phyloP scores from a whole-genome alignment of 2,888 invertebrate genomes.

The Trachelus tabidus region DNA sequence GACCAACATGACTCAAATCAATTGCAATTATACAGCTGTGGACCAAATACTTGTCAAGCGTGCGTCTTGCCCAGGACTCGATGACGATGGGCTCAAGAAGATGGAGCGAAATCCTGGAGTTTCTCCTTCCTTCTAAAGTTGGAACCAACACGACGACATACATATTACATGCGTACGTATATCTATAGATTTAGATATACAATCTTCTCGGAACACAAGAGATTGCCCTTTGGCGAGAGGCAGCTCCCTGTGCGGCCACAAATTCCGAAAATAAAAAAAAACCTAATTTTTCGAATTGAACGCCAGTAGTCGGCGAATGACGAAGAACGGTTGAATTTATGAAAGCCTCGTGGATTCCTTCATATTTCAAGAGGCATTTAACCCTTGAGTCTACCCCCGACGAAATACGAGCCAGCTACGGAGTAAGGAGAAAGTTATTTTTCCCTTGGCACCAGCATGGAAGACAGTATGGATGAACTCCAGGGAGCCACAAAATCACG shows the following conservation, averaged over 20 bases:
- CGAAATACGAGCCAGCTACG: background rate
- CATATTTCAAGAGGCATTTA: slow-evolving; percentile 6
- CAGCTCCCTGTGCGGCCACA: background rate
- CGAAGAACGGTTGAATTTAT: slow-evolving; percentile 3
- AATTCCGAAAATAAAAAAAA: background rate
- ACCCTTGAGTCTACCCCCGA: background rate
- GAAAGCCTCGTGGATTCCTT: background rate
- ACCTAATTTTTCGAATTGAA: background rate
- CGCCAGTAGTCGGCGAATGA: background rate
- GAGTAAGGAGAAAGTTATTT: background rate
- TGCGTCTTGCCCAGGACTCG: no score
- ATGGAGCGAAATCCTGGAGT: background rate
- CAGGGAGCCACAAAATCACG: background rate
- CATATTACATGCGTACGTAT: background rate
- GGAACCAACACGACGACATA: background rate
- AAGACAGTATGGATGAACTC: background rate
- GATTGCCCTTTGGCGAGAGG: background rate
- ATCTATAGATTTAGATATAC: background rate
- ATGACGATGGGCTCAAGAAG: background rate
- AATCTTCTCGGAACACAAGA: background rate
- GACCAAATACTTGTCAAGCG: background rate
- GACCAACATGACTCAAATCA: background rate
- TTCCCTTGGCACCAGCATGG: background rate
- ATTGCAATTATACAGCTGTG: background rate
- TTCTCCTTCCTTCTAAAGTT: background rate